Percentiles rank a stretch among this genome's conserved stretches.
These are phyloP conservation scores for Zenarchopterus dispar DNA, from an alignment of 2,797 vertebrate genomes.

Conservation along the genomic window DNA sequence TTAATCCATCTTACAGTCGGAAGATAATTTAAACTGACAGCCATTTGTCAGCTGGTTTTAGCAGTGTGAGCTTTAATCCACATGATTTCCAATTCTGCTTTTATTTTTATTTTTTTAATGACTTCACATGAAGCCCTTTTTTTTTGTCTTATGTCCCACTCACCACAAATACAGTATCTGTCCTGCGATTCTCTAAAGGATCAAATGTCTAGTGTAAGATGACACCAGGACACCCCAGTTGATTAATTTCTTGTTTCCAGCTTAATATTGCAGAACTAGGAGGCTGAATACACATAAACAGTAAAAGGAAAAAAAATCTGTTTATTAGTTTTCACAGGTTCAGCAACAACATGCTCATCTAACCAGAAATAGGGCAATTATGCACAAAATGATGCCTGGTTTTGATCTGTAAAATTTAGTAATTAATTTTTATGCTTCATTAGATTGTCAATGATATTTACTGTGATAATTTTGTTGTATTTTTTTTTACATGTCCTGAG, in stretches of 20 bases:
- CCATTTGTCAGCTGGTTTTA: constrained; percentile 33
- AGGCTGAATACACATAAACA: constrained; percentile 24
- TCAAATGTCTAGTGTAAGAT: constrained; percentile 54
- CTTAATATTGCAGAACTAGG: constrained; percentile 68
- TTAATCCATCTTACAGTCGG: constrained; percentile 40
- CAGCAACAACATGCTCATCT: too few relatives aligned
- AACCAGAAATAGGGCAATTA: too few relatives aligned
- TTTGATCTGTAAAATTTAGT: too few relatives aligned
- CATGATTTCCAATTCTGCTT: not conserved
- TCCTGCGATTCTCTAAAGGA: constrained; percentile 60
- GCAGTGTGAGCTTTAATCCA: not conserved
- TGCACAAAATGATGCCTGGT: too few relatives aligned
- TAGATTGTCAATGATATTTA: too few relatives aligned
- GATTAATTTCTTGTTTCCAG: constrained; percentile 43
- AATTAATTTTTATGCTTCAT: too few relatives aligned
- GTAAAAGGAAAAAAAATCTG: not conserved
- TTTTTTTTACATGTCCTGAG: too few relatives aligned
- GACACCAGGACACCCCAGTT: constrained; percentile 56
- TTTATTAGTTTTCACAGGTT: too few relatives aligned
- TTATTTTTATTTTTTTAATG: not conserved
- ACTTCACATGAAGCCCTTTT: not conserved
- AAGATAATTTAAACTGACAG: constrained; percentile 38
- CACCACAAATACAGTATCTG: constrained; percentile 50
- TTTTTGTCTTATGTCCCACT: constrained; percentile 4
- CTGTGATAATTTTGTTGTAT: too few relatives aligned